Base-by-base conservation (phyloP, 2,888 invertebrate species). In the Achlya flavicornis region DNA sequence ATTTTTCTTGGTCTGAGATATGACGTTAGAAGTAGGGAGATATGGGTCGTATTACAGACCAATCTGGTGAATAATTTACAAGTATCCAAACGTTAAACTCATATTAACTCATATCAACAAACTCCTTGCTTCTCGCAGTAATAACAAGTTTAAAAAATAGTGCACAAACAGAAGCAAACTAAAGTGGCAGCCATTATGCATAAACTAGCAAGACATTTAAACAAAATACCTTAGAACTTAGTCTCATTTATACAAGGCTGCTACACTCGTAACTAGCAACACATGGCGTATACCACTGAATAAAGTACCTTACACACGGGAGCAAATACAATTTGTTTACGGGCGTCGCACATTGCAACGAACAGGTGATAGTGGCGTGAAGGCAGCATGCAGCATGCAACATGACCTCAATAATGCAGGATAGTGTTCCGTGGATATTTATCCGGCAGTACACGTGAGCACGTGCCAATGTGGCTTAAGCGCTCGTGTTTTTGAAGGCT, bases 291-390 rank as follows among this genome's bases (percentile, higher is more conserved):
- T 38, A 59, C n/a, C 11, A 35, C 38, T 43, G 14, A n/a, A 60
- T 41, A 35, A 35, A 38, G 26, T 41, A 60, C 26, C 19, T 8
- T 38, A 19, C 19, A 59, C 16, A 41, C 16, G 38, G 41, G 58
- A 32, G 14, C 57, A 59, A 58, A 63, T 58, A 63, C 46, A 63
- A 48, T 59, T 58, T 63, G 58, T 58, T 63, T 63, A 58, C 63
- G 32, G 57, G 33, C 62, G 57, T 41, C 41, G 41, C 62, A 43
- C 26, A 58, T 14, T 7, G 26, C 26, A 61, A n/a, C 35, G 16
- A 53, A 35, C 53, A 35, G 53, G 53, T 53, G 19, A 53, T 53
- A 46, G 38, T 33, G 33, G 7, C n/a, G n/a, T 59, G 59, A 5
- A 38, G 60, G 16, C 41, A 60, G 12, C 38, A 60, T 60, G 60